Evolutionary conservation across 2,888 invertebrate genomes (phyloP).

Genomic region (Thecophora atra): DNA sequence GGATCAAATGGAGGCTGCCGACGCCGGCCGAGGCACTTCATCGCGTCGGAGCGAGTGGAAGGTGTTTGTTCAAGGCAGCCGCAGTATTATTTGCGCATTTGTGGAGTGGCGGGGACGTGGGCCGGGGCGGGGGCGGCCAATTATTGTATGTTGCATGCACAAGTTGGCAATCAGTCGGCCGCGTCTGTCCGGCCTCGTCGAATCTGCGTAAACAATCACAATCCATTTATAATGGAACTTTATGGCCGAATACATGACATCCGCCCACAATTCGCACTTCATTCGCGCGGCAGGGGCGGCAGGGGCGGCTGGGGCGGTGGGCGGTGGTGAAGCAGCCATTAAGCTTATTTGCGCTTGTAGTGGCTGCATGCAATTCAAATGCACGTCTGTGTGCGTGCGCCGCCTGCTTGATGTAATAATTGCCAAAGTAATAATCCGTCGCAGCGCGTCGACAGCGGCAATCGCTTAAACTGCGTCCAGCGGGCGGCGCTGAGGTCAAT

Average conservation of each 20-base stretch:
- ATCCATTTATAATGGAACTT: slow-evolving; percentile 37
- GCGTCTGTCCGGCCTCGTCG: slow-evolving; percentile 19
- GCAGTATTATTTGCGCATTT: slow-evolving; percentile 28
- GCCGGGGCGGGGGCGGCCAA: slow-evolving; percentile 19
- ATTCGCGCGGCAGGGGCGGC: neutral
- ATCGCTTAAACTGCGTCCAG: slow-evolving; percentile 61
- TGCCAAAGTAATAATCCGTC: slow-evolving; percentile 61
- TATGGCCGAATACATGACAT: slow-evolving; percentile 24
- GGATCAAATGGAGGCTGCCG: neutral
- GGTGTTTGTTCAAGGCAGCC: slow-evolving; percentile 17
- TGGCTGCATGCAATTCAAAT: slow-evolving; percentile 24
- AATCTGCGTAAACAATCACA: slow-evolving; percentile 34
- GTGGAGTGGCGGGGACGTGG: neutral
- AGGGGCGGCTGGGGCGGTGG: neutral
- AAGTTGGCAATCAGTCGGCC: slow-evolving; percentile 8
- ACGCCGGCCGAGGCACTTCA: slow-evolving; percentile 2
- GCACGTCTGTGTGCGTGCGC: slow-evolving; percentile 12
- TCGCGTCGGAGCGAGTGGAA: neutral
- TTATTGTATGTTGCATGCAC: slow-evolving; percentile 28
- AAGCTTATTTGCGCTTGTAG: slow-evolving; percentile 20
- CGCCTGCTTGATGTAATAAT: slow-evolving; percentile 51
- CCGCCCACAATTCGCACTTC: slow-evolving; percentile 36
- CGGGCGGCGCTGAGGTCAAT: slow-evolving; percentile 44
- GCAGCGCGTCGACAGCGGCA: slow-evolving; percentile 60
- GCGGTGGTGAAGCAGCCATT: slow-evolving; percentile 8